Evolutionary conservation across 2,797 vertebrate genomes (phyloP), one percentile per base, ranked within the genome.

Genomic region (Pseudomugil gertrudae): DNA sequence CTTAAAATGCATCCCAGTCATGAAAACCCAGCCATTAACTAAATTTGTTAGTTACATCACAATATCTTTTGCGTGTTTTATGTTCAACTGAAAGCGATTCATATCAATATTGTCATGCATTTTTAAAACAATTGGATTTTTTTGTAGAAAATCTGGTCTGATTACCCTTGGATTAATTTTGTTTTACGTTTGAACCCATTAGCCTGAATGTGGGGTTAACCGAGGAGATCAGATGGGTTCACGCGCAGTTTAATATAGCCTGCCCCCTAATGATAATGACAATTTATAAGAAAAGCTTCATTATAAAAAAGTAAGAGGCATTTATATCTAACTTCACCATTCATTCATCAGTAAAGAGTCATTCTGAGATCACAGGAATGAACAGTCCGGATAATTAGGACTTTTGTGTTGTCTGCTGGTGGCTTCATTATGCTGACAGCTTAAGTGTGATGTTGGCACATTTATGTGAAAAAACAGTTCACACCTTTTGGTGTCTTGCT

Each of bases 401-500:
- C 24, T 67, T 47, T 45, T 43, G 23, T 36, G 65, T 13, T 5
- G 30, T 32, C 62, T 61, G 13, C 74, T 60, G 54, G 69, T 57
- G 57, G 72, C 50, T 50, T 69, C 55, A 74, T 72, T 43, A 72
- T 66, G n/a, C n/a, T 3, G 66, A 56, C 73, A 64, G 57, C n/a
- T 58, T 30, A 50, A 57, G 58, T 78, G 81, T 69, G 62, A 78
- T 76, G 72, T 48, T 77, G 79, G 71, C 62, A 50, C 1, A 1
- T 72, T 70, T 35, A 66, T 68, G 69, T 10, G 61, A 76, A 79
- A 65, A 66, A 85, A 80, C 80, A 69, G 43, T 35, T 74, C 74
- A 67, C 78, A 83, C 63, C 27, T 84, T 56, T 6, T n/a, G 9
- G 56, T 66, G 64, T 50, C 51, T 74, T 1, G 65, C 56, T 70